Evolutionary conservation across 2,888 invertebrate species (phyloP).

Genomic region (Carcina quercana): DNA sequence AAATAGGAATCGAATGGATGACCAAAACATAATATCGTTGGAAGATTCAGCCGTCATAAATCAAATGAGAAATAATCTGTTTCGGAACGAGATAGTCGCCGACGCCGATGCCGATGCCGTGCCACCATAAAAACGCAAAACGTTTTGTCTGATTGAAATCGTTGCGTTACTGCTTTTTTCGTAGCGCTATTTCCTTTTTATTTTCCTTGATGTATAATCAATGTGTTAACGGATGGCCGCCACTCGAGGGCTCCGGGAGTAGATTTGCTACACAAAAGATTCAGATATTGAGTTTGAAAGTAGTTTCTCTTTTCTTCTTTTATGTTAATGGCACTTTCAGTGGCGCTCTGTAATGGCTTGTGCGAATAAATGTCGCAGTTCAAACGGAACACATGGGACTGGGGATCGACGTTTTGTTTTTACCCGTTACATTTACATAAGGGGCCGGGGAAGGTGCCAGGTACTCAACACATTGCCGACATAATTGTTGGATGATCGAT

Average conservation of each 20-base stretch:
- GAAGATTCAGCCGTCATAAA: slow-evolving; percentile 73
- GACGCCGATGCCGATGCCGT: slow-evolving; percentile 62
- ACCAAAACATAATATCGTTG: slow-evolving; percentile 75
- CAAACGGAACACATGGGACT: slow-evolving; percentile 35
- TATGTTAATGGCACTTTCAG: slow-evolving; percentile 68
- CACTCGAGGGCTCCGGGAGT: slow-evolving; percentile 53
- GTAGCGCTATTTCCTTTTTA: slow-evolving; percentile 64
- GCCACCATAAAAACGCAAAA: slow-evolving; percentile 72
- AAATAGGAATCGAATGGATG: slow-evolving; percentile 76
- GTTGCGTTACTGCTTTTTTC: slow-evolving; percentile 61
- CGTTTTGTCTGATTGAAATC: slow-evolving; percentile 74
- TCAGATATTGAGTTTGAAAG: slow-evolving; percentile 71
- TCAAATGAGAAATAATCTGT: slow-evolving; percentile 77
- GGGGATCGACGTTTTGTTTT: slow-evolving; percentile 36
- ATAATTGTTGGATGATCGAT: too few relatives aligned
- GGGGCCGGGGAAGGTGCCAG: too few relatives aligned
- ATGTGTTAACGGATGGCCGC: slow-evolving; percentile 72
- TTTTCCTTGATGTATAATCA: slow-evolving; percentile 74
- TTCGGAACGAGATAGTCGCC: slow-evolving; percentile 72
- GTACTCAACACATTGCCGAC: too few relatives aligned
- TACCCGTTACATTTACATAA: slow-evolving; percentile 20
- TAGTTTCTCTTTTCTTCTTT: slow-evolving; percentile 65
- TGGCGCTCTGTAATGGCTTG: slow-evolving; percentile 55
- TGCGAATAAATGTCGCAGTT: slow-evolving; percentile 59
- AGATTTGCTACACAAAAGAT: slow-evolving; percentile 72